phyloP scores from a whole-genome alignment of 2,888 invertebrate genomes.

The Nomada goodeniana region DNA sequence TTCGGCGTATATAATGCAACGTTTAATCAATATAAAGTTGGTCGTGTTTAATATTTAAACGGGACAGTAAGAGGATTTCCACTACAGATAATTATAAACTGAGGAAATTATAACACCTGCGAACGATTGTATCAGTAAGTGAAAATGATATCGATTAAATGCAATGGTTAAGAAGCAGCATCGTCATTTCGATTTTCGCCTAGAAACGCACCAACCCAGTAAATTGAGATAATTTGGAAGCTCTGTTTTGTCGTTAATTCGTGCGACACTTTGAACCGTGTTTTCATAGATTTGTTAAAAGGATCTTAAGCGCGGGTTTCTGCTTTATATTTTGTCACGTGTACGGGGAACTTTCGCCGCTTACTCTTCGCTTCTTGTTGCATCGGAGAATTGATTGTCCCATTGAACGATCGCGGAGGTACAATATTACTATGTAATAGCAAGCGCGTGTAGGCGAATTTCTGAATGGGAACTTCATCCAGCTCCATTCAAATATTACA shows the following conservation, averaged over 20 bases:
- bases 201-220: too few relatives aligned
- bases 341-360: not conserved
- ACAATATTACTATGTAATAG: constrained; percentile 5
- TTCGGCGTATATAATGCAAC: too few relatives aligned
- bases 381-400: not conserved
- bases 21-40: too few relatives aligned
- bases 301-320: not conserved
- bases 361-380: constrained; percentile 8
- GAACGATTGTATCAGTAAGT: too few relatives aligned
- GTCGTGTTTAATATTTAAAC: too few relatives aligned
- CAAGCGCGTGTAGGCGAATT: constrained; percentile 5
- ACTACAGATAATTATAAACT: too few relatives aligned
- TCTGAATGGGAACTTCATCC: not conserved
- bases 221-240: too few relatives aligned
- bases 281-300: not conserved
- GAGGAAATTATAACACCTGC: too few relatives aligned
- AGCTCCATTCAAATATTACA: not conserved
- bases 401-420: constrained; percentile 8
- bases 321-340: not conserved
- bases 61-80: too few relatives aligned
- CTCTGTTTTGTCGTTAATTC: not conserved
- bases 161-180: too few relatives aligned
- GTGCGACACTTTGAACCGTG: not conserved
- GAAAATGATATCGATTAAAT: too few relatives aligned
- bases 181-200: too few relatives aligned